Evolutionary conservation across 2,113 vertebrate species (phyloP), one percentile per base, ranked within the genome.

Genomic region (Vicugna pacos): DNA sequence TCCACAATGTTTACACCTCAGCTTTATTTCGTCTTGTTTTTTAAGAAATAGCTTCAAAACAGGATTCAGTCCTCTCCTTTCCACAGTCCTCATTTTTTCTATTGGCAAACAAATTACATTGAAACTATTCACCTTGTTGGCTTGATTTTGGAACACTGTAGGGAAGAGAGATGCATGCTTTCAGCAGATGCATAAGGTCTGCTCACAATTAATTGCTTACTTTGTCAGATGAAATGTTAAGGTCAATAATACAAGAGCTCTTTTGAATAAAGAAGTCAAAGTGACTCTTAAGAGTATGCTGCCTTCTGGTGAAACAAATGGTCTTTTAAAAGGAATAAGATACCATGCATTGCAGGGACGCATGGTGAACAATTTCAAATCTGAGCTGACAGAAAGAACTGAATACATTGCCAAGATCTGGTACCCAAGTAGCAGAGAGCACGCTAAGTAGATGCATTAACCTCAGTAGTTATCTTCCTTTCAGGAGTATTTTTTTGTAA

Each of bases 311-410:
- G 56, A 97, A 69, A 95, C 46, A 93, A 67, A 96, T 62, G 14
- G 13, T 62, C 89, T 94, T 77, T 93, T 56, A 22, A 60, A 96
- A 97, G 87, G 70, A 89, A 28, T 13, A 84, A 84, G 73, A 77
- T 72, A 94, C 38, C 0, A 0, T 14, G 15, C 11, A 17, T 17
- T 6, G 22, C 48, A 77, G n/a, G 48, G 52, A 52, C 0, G 0
- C 38, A 15, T 5, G 50, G 50, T 52, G 58, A 46, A n/a, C 38
- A 76, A 69, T 87, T 60, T 15, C 0, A 0, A 13, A 62, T 46
- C 46, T 54, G 28, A 85, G 32, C 60, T 30, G 80, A 73, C n/a
- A 30, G 75, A 96, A 67, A 76, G 58, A 94, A 91, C 35, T 92
- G 81, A 79, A 94, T 76, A 76, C 65, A 35, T 54, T 6, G 2